Evolutionary conservation across 2,888 invertebrate genomes (phyloP), one percentile per base, ranked within the genome.

Genomic region (Taenaris catops): DNA sequence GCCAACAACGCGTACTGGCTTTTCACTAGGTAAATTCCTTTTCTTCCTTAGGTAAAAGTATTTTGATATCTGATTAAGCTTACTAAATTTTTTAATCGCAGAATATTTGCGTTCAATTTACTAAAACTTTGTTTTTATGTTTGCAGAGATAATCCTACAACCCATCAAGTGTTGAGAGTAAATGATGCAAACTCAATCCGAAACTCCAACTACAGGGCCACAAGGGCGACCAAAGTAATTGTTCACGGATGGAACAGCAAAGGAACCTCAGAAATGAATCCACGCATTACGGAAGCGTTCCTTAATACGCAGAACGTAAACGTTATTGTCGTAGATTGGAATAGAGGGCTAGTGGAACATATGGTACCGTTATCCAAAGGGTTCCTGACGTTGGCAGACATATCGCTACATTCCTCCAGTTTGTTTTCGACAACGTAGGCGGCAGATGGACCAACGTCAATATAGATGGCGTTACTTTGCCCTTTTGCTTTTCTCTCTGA

Each of bases 321-420:
- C 33, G 73, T 84, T 1, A 74, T 84, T 6, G 70, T 81, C 1
- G 62, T 86, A 0, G 86, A 86, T 48, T 86, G 84, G 84, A 52
- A 62, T 0, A 29, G 34, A 3, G 48, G 64, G 73, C 75, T 4
- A 55, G 49, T 34, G 38, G 53, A 0, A 31, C 41, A 2, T 80
- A 83, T 46, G 20, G 51, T 14, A 52, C 57, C 14, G 69, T 83
- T 25, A 63, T 69, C n/a, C 20, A 38, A 10, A 70, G 70, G 8
- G 69, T 81, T 0, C 68, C 79, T 1, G 41, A 48, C 7, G 65
- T 80, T 1, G 84, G 84, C 0, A 55, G 62, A 27, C 57, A 49
- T 35, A 56, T 83, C 1, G 87, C 84, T 2, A 55, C 66, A 35
- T 81, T 88, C 55, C 44, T 88, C 3, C 55, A 61, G 4, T 83